Evolutionary conservation across 1,140 invertebrate genomes (phyloP).

Genomic region (Mercenaria mercenaria): DNA sequence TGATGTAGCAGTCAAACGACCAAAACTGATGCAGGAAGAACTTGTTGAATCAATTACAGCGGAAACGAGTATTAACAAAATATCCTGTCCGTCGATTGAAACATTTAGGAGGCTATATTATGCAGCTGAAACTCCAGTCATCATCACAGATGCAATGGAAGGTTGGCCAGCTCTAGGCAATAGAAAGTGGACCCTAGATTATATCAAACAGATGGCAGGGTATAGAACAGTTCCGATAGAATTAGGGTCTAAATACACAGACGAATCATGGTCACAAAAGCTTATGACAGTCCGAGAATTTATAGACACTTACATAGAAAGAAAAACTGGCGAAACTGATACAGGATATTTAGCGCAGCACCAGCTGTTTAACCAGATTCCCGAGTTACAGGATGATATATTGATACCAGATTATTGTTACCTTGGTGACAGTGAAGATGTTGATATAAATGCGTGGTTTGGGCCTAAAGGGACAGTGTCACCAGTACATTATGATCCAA

Average conservation of each 20-base stretch:
- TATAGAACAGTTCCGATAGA: slow-evolving; percentile 97
- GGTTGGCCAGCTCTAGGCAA: slow-evolving; percentile 95
- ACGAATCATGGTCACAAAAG: slow-evolving; percentile 96
- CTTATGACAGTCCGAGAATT: slow-evolving; percentile 95
- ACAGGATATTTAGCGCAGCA: slow-evolving; percentile 98
- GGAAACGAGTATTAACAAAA: slow-evolving; percentile 67
- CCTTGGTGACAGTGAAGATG: slow-evolving; percentile 87
- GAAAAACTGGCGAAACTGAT: slow-evolving; percentile 10
- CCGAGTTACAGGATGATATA: slow-evolving; percentile 95
- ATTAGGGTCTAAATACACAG: slow-evolving; percentile 97
- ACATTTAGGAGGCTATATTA: slow-evolving; percentile 79
- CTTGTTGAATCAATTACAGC: slow-evolving; percentile 5
- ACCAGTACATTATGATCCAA: slow-evolving; percentile 97
- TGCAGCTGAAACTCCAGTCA: slow-evolving; percentile 84
- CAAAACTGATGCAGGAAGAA: slow-evolving; percentile 11
- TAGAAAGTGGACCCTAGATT: slow-evolving; percentile 89
- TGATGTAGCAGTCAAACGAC: background rate
- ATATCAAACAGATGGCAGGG: slow-evolving; percentile 92
- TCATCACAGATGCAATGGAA: slow-evolving; percentile 89
- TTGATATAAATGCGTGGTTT: slow-evolving; percentile 98
- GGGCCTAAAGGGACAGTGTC: slow-evolving; percentile 98
- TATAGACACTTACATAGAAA: slow-evolving; percentile 89
- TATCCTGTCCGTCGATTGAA: slow-evolving; percentile 81
- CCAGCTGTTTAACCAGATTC: slow-evolving; percentile 97
- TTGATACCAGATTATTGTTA: slow-evolving; percentile 94